Evolutionary conservation across 1,140 invertebrate species (phyloP).

Genomic region (Gonatopus flavifemur): DNA sequence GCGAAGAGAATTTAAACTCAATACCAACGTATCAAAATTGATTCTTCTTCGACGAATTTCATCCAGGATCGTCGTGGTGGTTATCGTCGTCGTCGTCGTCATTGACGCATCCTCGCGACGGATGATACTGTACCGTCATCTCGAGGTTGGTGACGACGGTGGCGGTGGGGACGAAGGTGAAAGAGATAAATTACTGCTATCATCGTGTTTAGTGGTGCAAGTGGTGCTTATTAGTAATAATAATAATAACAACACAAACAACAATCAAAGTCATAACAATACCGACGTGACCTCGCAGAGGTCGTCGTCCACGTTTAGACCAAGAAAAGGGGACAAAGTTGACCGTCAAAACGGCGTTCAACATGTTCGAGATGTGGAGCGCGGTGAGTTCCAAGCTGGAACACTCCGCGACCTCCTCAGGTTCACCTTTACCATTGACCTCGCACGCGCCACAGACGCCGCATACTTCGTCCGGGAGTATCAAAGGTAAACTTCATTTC

Average conservation of each 20-base stretch:
- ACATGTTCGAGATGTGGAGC: conserved; percentile 88
- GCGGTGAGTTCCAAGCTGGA: conserved; percentile 80
- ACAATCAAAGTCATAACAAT: background rate
- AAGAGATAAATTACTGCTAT: too few relatives aligned
- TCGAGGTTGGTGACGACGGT: too few relatives aligned
- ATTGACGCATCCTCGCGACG: too few relatives aligned
- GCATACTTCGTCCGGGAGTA: conserved; percentile 78
- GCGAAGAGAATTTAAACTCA: too few relatives aligned
- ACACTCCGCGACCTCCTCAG: conserved; percentile 60
- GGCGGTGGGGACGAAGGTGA: background rate
- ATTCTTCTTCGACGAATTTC: too few relatives aligned
- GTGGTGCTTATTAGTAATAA: too few relatives aligned
- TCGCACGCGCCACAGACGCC: conserved; percentile 65
- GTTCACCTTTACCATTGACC: conserved; percentile 53
- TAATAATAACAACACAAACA: too few relatives aligned
- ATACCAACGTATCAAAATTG: too few relatives aligned
- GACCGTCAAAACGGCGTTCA: conserved; percentile 62
- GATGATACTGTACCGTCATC: too few relatives aligned
- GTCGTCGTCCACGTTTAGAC: conserved; percentile 19
- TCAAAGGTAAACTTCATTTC: conserved; percentile 86
- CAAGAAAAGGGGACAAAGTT: conserved; percentile 24
- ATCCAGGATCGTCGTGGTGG: too few relatives aligned
- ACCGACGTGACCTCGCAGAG: conserved; percentile 10
- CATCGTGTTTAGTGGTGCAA: too few relatives aligned
- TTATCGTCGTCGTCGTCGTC: too few relatives aligned